Evolutionary conservation across 1,140 invertebrate genomes (phyloP).

Genomic region (Aphidius gifuensis): DNA sequence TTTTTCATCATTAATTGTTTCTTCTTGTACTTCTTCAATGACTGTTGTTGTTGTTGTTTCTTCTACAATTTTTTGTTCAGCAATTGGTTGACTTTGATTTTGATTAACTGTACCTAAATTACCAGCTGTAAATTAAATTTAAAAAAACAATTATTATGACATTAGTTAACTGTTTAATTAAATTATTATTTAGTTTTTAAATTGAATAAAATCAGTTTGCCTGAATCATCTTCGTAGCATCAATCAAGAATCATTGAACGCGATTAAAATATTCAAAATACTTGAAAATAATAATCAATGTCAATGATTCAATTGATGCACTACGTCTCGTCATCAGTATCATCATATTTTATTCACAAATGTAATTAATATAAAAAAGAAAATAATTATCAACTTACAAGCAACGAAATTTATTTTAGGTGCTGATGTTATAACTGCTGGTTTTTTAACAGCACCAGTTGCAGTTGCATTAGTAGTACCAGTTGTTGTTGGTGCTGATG

Average conservation of each 20-base stretch:
- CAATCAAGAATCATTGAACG: neutral
- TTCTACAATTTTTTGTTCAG: constrained; percentile 37
- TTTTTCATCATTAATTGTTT: constrained; percentile 65
- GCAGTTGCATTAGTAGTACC: constrained; percentile 71
- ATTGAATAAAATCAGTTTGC: constrained; percentile 14
- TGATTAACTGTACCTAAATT: constrained; percentile 61
- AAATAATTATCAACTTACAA: constrained; percentile 45
- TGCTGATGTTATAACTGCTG: constrained; percentile 63
- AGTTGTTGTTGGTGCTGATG: constrained; percentile 91
- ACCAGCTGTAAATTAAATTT: constrained; percentile 53
- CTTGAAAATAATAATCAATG: too few relatives aligned
- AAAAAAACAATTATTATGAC: too few relatives aligned
- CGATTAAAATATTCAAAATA: constrained; percentile 7
- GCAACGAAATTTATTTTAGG: constrained; percentile 91
- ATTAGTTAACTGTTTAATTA: too few relatives aligned
- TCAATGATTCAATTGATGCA: too few relatives aligned
- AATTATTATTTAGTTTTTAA: too few relatives aligned
- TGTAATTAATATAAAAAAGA: constrained; percentile 6
- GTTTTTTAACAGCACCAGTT: constrained; percentile 49
- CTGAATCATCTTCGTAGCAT: neutral
- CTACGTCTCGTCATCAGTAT: neutral
- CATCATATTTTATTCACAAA: neutral
- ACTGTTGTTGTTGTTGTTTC: constrained; percentile 35
- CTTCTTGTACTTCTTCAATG: constrained; percentile 58
- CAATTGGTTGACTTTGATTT: constrained; percentile 35